phyloP scores from a whole-genome alignment of 2,113 vertebrate species.

The Accipiter cooperii region DNA sequence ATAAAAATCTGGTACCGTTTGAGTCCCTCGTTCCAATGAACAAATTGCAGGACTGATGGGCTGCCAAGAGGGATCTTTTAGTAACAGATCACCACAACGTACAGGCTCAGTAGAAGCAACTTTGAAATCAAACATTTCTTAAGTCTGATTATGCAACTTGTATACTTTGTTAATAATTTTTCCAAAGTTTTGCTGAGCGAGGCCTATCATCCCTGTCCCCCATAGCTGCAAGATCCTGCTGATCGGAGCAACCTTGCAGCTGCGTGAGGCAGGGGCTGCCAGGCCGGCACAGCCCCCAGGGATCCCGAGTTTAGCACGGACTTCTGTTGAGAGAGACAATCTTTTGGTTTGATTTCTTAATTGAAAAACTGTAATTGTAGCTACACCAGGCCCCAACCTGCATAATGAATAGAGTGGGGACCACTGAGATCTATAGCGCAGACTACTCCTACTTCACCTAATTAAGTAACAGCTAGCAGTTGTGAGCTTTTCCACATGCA shows the following conservation, averaged over 20 bases:
- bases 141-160: neutral
- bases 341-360: neutral
- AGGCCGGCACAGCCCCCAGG: neutral
- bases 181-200: neutral
- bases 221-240: neutral
- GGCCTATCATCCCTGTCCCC: neutral
- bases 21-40: neutral
- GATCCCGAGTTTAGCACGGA: neutral
- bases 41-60: neutral
- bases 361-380: slow-evolving; percentile 14
- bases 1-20: neutral
- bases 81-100: neutral
- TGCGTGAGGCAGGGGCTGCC: neutral
- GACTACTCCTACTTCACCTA: neutral
- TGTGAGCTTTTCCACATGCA: neutral
- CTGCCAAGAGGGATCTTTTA: accelerated
- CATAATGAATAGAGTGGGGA: neutral
- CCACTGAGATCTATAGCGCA: neutral
- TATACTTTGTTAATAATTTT: neutral
- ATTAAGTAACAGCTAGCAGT: neutral
- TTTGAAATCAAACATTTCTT: neutral
- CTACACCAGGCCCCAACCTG: neutral
- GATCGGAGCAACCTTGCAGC: neutral
- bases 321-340: neutral
- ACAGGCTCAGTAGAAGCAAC: neutral